Percentiles rank a stretch among this genome's conserved stretches.
Conservation (phyloP, 2,113 vertebrate genomes). For the Sardina pilchardus region DNA sequence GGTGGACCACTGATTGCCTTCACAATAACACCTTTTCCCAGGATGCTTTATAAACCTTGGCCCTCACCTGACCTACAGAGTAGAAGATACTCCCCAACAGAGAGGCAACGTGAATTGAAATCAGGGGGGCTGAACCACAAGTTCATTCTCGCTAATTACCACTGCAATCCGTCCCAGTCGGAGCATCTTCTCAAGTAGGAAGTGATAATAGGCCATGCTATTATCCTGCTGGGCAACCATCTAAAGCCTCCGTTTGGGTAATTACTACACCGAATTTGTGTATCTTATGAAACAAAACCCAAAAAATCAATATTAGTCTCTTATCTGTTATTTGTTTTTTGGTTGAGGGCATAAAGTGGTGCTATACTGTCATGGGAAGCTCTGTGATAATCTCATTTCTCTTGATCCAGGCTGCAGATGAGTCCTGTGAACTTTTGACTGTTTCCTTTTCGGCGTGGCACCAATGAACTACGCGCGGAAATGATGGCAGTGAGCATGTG, state of each 20-base stretch:
- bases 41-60: slow-evolving; percentile 3
- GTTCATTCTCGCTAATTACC: neutral
- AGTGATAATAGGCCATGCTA: neutral
- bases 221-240: neutral
- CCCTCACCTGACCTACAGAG: neutral
- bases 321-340: neutral
- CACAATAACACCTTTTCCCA: neutral
- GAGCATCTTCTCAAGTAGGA: neutral
- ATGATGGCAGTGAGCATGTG: slow-evolving; percentile 41
- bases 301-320: neutral
- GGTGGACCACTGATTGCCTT: neutral
- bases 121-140: neutral
- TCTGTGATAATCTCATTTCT: neutral
- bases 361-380: neutral
- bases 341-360: neutral
- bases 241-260: neutral
- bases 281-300: neutral
- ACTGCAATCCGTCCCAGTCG: neutral
- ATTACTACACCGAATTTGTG: neutral
- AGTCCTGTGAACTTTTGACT: slow-evolving; percentile 11
- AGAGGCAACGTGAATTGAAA: neutral
- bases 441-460: slow-evolving; percentile 12
- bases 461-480: slow-evolving; percentile 29
- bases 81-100: neutral
- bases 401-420: neutral